Conservation (phyloP, 2,888 invertebrate species). For the Mechanitis messenoides region DNA sequence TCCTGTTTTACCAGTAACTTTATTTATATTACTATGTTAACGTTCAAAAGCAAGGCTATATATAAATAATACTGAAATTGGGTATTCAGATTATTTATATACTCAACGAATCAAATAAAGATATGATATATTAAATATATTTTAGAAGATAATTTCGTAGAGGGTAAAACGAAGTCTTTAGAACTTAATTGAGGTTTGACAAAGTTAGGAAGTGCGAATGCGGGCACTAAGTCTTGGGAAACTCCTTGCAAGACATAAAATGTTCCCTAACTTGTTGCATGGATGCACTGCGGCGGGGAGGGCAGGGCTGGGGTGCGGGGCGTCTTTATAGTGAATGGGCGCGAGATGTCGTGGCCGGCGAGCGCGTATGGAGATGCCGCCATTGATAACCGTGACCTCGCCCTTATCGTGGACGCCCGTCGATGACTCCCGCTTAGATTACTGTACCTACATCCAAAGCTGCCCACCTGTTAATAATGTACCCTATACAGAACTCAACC, state of each 20-base stretch:
- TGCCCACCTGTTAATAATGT: not conserved
- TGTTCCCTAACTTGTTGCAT: constrained; percentile 74
- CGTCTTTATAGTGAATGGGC: constrained; percentile 75
- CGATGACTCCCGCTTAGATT: constrained; percentile 49
- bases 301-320: constrained; percentile 36
- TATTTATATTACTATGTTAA: constrained; percentile 33
- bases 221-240: constrained; percentile 48
- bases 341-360: constrained; percentile 73
- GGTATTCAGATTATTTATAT: no score
- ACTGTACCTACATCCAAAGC: constrained; percentile 14
- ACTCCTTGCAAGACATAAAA: constrained; percentile 63
- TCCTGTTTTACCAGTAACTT: constrained; percentile 62
- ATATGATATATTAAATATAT: constrained; percentile 14
- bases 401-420: constrained; percentile 60
- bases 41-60: constrained; percentile 24
- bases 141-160: not conserved
- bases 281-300: constrained; percentile 66
- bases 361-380: constrained; percentile 74
- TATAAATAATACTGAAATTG: constrained; percentile 20
- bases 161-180: not conserved
- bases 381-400: constrained; percentile 74
- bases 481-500: no score
- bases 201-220: constrained; percentile 18
- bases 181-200: constrained; percentile 4
- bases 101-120: not conserved